A percentile compares a stretch with the other conserved stretches of the same genome.
Evolutionary conservation across 2,888 invertebrate species (phyloP).

Genomic region (Teleiodes luculella): DNA sequence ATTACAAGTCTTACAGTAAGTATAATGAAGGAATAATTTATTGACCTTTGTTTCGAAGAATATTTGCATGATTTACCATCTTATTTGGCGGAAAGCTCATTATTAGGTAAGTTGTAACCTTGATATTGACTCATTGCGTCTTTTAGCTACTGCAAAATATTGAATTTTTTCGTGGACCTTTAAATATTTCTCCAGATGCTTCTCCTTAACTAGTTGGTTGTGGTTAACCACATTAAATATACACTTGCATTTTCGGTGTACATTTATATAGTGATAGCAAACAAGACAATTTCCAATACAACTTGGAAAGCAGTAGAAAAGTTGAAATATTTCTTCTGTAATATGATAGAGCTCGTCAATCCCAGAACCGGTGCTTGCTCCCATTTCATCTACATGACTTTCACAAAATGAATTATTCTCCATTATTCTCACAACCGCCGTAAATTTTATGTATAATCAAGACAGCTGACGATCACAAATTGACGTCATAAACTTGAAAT

Average conservation of each 20-base stretch:
- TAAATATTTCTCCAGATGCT: no score
- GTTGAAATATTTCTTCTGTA: no score
- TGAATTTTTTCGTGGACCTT: no score
- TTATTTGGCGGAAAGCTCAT: neutral
- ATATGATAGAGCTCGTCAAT: no score
- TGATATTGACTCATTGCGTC: neutral
- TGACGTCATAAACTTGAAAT: constrained; percentile 40
- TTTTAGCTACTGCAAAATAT: no score
- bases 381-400: constrained; percentile 1
- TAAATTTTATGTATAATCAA: constrained; percentile 43
- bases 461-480: constrained; percentile 37
- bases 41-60: constrained; percentile 1
- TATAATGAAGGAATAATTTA: constrained; percentile 4
- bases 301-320: no score
- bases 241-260: no score
- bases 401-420: constrained; percentile 14
- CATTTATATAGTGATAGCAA: no score
- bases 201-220: no score
- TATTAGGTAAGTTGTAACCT: neutral
- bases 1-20: neutral
- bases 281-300: no score
- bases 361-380: neutral
- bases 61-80: constrained; percentile 14
- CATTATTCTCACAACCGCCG: constrained; percentile 35
- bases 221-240: no score